A percentile compares a stretch with the other conserved stretches of the same genome.
phyloP scores from a whole-genome alignment of 2,113 vertebrate species.

The Oxyruncus cristatus region DNA sequence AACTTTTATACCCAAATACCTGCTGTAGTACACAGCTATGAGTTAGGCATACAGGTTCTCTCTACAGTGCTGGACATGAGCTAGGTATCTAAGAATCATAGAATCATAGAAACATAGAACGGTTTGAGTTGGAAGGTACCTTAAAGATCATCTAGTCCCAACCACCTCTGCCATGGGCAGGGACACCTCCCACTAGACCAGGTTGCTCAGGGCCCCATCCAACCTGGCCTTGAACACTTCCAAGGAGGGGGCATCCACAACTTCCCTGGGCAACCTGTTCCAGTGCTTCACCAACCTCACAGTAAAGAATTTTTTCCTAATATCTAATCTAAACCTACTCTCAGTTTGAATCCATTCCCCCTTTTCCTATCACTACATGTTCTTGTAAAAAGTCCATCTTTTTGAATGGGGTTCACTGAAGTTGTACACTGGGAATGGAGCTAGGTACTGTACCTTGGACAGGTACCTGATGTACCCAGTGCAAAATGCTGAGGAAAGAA shows the following conservation, averaged over 20 bases:
- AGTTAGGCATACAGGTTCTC: background rate
- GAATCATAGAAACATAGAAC: background rate
- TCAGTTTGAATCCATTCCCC: background rate
- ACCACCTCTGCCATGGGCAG: background rate
- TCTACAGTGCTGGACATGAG: background rate
- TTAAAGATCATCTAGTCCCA: background rate
- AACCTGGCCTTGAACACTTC: background rate
- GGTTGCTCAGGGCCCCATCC: background rate
- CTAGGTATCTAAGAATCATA: background rate
- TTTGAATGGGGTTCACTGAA: background rate
- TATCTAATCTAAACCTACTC: background rate
- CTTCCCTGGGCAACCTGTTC: background rate
- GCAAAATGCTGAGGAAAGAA: background rate
- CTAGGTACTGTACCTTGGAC: background rate
- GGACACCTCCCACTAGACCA: background rate
- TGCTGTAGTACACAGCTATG: background rate
- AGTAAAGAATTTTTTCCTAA: background rate
- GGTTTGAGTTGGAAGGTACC: background rate
- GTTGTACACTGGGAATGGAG: background rate
- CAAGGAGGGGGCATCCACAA: background rate
- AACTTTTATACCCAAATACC: background rate
- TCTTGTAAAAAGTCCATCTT: background rate
- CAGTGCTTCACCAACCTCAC: background rate
- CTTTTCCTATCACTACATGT: background rate
- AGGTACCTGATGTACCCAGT: background rate